Conservation (phyloP, 92 coral and sea anemone genomes). For the Phenganax marumi region DNA sequence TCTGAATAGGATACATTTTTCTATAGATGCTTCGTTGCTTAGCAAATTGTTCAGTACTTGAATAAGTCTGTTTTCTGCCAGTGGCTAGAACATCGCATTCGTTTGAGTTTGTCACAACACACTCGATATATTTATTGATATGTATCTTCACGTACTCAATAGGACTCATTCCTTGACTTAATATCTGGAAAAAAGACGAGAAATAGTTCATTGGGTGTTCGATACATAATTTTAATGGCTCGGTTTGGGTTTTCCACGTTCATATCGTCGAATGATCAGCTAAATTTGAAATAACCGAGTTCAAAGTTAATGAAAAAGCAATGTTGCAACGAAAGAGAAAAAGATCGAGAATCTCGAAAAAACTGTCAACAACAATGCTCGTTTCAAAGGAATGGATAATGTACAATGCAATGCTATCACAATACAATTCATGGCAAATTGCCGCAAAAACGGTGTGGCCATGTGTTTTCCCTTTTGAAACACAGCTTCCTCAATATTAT, state of each 20-base stretch:
- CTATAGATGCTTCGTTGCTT: background rate
- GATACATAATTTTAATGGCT: too few species aligned
- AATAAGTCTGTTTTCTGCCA: background rate
- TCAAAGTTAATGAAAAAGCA: too few species aligned
- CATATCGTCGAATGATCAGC: constrained; percentile 57
- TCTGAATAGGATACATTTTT: background rate
- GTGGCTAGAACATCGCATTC: constrained; percentile 66
- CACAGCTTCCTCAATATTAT: background rate
- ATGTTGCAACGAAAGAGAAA: too few species aligned
- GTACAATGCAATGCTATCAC: too few species aligned
- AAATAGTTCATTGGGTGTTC: too few species aligned
- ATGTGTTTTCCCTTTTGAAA: background rate
- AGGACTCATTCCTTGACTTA: constrained; percentile 88
- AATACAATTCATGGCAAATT: too few species aligned
- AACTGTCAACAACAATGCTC: too few species aligned
- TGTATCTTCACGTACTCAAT: constrained; percentile 79
- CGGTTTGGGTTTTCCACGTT: background rate
- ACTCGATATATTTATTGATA: constrained; percentile 65
- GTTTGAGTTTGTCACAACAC: constrained; percentile 71
- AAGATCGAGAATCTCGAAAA: too few species aligned
- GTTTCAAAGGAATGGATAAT: too few species aligned
- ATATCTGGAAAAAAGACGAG: constrained; percentile 43
- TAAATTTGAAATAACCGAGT: too few species aligned
- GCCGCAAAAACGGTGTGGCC: constrained; percentile 48
- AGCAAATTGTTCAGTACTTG: background rate